These are phyloP conservation scores for Chitala chitala DNA, from an alignment of 2,113 vertebrate species.

Conservation along the genomic window DNA sequence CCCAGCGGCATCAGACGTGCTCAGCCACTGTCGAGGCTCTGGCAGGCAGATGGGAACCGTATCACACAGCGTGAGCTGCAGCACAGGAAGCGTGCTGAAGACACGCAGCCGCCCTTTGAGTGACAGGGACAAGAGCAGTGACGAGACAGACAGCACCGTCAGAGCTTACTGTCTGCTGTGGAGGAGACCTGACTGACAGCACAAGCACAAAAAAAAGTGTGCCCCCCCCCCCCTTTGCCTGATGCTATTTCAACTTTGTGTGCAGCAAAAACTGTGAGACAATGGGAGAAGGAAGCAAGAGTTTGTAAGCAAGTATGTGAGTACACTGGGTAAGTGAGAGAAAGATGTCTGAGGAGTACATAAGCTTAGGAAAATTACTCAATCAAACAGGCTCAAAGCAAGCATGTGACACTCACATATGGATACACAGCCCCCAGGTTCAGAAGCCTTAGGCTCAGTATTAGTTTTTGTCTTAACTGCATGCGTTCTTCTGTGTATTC, in stretches of 20 bases:
- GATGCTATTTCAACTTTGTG: background rate
- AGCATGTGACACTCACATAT: background rate
- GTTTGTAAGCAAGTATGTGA: background rate
- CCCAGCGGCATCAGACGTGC: background rate
- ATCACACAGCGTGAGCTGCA: conserved; percentile 44
- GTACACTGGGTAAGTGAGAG: background rate
- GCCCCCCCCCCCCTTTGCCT: too few relatives aligned
- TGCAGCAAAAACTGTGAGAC: background rate
- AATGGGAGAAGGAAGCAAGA: background rate
- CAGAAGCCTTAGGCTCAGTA: background rate
- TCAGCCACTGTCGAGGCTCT: background rate
- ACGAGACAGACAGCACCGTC: background rate
- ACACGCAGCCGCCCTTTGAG: too few relatives aligned
- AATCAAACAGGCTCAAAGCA: background rate
- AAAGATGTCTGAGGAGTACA: background rate
- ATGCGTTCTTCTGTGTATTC: too few relatives aligned
- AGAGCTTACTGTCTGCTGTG: background rate
- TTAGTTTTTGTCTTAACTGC: too few relatives aligned
- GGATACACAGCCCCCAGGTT: background rate
- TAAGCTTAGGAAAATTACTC: background rate
- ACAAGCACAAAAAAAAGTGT: background rate
- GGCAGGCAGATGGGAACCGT: conserved; percentile 7
- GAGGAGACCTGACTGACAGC: background rate
- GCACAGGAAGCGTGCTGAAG: conserved; percentile 30
- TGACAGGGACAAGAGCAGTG: background rate